phyloP scores from a whole-genome alignment of 2,888 invertebrate species.

The Prosapia bicincta region DNA sequence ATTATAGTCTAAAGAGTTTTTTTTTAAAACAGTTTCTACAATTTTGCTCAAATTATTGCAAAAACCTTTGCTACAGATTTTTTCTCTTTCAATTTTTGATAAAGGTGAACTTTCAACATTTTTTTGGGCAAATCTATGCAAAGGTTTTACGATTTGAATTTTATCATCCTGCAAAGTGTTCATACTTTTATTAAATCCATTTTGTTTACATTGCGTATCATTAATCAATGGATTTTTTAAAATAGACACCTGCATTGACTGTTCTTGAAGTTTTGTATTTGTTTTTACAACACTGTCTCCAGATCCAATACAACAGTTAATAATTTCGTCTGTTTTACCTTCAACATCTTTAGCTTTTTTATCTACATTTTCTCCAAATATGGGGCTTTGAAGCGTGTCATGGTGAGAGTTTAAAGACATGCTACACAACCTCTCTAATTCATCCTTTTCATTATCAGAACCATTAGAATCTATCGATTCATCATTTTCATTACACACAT shows the following conservation, averaged over 20 bases:
- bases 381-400: background rate
- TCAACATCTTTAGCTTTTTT: background rate
- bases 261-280: background rate
- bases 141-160: background rate
- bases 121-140: background rate
- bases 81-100: background rate
- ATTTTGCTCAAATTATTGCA: background rate
- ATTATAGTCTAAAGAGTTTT: background rate
- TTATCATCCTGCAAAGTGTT: background rate
- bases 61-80: background rate
- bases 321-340: background rate
- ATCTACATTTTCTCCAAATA: background rate
- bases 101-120: background rate
- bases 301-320: background rate
- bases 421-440: background rate
- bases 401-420: background rate
- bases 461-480: background rate
- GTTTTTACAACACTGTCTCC: background rate
- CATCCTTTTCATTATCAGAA: background rate
- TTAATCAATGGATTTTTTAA: background rate
- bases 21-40: background rate
- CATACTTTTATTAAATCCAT: background rate
- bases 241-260: background rate
- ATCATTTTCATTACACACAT: background rate
- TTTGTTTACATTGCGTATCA: background rate